Conservation (phyloP, 2,888 invertebrate species). For the Anoncus sp. region DNA sequence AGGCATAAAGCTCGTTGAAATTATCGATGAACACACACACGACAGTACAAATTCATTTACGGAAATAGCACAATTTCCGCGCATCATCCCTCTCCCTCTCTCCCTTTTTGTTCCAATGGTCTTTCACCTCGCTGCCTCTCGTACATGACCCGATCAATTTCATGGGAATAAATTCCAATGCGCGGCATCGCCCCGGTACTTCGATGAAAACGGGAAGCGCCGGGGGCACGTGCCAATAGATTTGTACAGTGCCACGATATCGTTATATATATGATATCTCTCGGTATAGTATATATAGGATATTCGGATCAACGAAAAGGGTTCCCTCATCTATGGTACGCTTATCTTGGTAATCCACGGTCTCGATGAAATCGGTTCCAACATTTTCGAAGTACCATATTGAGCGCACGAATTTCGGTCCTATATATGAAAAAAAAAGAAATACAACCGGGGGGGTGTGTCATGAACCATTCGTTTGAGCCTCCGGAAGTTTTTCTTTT, state of each 20-base stretch:
- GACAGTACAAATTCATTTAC: conserved; percentile 31
- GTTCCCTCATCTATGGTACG: conserved; percentile 18
- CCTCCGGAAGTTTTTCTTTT: not conserved
- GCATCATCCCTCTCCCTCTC: conserved; percentile 6
- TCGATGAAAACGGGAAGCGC: not conserved
- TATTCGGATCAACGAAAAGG: not conserved
- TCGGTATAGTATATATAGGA: not conserved
- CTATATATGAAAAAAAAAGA: not conserved
- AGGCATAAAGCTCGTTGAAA: conserved; percentile 21
- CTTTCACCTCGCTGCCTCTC: conserved; percentile 10
- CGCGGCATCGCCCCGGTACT: not conserved
- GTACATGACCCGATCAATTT: conserved; percentile 43
- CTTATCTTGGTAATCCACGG: conserved; percentile 32
- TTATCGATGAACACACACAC: not conserved
- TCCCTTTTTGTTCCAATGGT: not conserved
- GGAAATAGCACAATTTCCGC: conserved; percentile 7
- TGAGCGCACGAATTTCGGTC: not conserved
- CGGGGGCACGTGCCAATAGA: conserved; percentile 28
- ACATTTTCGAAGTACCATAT: not conserved
- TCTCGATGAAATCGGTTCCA: conserved; percentile 14
- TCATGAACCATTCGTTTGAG: not conserved
- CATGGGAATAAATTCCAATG: conserved; percentile 41
- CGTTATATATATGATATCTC: conserved; percentile 26
- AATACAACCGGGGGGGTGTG: not conserved
- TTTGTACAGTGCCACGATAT: conserved; percentile 34